phyloP scores from a whole-genome alignment of 2,797 vertebrate species.

The Semotilus atromaculatus region DNA sequence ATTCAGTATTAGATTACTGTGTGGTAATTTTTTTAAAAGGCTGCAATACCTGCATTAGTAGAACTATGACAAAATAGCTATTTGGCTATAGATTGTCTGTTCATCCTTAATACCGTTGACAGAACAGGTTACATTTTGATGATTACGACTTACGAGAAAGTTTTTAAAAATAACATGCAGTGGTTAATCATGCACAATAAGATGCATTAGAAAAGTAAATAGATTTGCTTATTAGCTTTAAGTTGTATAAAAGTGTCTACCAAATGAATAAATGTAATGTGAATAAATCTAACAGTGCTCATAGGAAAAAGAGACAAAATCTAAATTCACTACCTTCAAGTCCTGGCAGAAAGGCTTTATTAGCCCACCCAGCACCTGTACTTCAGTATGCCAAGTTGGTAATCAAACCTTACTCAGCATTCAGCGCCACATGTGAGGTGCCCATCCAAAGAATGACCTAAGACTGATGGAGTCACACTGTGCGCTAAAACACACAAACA shows the following conservation, averaged over 20 bases:
- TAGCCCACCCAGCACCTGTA: conserved; percentile 45
- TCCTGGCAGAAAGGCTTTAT: conserved; percentile 25
- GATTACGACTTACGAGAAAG: background rate
- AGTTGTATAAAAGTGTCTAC: background rate
- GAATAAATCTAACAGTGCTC: background rate
- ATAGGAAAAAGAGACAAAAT: conserved; percentile 14
- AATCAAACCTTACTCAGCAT: conserved; percentile 50
- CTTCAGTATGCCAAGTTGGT: conserved; percentile 43
- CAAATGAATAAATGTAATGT: background rate
- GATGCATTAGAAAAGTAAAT: background rate
- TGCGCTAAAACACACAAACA: conserved; percentile 69
- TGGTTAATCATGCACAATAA: background rate
- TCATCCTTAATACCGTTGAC: background rate
- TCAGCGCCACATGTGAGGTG: conserved; percentile 40
- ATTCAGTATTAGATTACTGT: background rate
- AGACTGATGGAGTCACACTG: conserved; percentile 47
- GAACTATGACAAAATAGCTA: background rate
- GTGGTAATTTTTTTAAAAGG: background rate
- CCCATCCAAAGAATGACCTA: conserved; percentile 48
- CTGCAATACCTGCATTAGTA: background rate
- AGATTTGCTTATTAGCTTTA: background rate
- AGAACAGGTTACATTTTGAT: background rate
- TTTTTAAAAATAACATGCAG: background rate
- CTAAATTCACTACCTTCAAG: conserved; percentile 1
- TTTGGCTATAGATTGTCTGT: background rate